Evolutionary conservation across 2,797 vertebrate genomes (phyloP).

Genomic region (Botia almorhae): DNA sequence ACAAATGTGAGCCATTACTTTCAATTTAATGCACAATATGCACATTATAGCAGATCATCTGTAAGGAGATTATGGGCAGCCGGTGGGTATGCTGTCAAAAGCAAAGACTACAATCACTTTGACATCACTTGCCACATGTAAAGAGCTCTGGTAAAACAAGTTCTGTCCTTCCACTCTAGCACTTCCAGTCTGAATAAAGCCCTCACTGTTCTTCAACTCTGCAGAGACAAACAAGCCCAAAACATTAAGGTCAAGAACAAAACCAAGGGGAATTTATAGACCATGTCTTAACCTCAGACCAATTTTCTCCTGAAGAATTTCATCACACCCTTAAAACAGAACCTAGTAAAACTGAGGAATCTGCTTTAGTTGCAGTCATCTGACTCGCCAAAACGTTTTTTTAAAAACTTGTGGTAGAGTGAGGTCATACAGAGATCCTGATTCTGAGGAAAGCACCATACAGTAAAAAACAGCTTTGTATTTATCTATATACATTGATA

Average conservation of each 20-base stretch:
- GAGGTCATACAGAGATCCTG: neutral
- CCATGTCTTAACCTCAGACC: neutral
- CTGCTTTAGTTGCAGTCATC: neutral
- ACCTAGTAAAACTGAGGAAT: conserved; percentile 5
- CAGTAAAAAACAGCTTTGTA: neutral
- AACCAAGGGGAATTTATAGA: conserved; percentile 12
- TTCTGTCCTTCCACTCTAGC: neutral
- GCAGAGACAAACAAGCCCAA: conserved; percentile 34
- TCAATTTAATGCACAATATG: too few species aligned
- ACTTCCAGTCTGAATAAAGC: conserved; percentile 29
- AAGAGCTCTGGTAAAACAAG: neutral
- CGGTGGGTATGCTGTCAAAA: too few species aligned
- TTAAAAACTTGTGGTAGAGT: neutral
- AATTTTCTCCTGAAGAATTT: neutral
- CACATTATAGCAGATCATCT: too few species aligned
- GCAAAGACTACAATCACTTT: neutral
- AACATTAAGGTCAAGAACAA: conserved; percentile 44
- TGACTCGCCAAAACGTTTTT: neutral
- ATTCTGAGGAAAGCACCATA: neutral
- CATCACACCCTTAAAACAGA: conserved; percentile 11
- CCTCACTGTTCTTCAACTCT: conserved; percentile 8
- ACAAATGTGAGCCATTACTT: too few species aligned
- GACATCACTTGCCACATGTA: neutral
- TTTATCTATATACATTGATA: neutral
- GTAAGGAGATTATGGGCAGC: too few species aligned